A percentile compares a stretch with the other conserved stretches of the same genome.
Evolutionary conservation across 2,888 invertebrate genomes (phyloP).

Genomic region (Agrilus cyanescens): DNA sequence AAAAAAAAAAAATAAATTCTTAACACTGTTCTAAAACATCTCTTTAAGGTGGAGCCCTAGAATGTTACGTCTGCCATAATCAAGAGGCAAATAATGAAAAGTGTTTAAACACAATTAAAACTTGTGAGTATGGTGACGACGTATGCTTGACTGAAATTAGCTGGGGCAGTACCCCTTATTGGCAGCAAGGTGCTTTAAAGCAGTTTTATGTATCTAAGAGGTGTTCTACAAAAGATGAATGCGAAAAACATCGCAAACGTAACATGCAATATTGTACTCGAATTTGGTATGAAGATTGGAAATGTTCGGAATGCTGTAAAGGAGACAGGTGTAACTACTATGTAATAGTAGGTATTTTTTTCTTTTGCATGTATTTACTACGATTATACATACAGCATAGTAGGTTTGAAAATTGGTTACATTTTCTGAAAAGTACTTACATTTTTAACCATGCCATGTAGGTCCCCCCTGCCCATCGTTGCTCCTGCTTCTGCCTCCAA

Average conservation of each 20-base stretch:
- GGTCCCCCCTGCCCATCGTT: too few species aligned
- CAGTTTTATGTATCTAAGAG: constrained; percentile 87
- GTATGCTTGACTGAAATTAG: constrained; percentile 79
- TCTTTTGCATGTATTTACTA: not conserved
- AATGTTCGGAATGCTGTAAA: constrained; percentile 89
- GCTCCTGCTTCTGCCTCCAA: too few species aligned
- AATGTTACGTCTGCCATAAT: constrained; percentile 90
- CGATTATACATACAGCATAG: not conserved
- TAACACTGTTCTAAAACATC: too few species aligned
- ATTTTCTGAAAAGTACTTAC: constrained; percentile 6
- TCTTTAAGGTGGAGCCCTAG: constrained; percentile 43
- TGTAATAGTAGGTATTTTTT: constrained; percentile 66
- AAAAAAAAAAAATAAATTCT: too few species aligned
- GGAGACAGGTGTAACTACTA: constrained; percentile 94
- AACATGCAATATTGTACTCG: constrained; percentile 74
- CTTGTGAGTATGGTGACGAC: constrained; percentile 79
- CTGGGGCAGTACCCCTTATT: constrained; percentile 96
- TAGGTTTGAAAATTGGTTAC: not conserved
- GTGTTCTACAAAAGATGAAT: constrained; percentile 72
- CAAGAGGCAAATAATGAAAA: constrained; percentile 90
- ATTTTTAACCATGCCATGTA: not conserved
- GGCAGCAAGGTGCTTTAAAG: constrained; percentile 85
- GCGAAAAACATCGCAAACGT: constrained; percentile 56
- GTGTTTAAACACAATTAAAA: constrained; percentile 82
- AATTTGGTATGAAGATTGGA: constrained; percentile 95